phyloP scores from a whole-genome alignment of 53 echinoderm and acorn worm genomes.

The Mesocentrotus franciscanus region DNA sequence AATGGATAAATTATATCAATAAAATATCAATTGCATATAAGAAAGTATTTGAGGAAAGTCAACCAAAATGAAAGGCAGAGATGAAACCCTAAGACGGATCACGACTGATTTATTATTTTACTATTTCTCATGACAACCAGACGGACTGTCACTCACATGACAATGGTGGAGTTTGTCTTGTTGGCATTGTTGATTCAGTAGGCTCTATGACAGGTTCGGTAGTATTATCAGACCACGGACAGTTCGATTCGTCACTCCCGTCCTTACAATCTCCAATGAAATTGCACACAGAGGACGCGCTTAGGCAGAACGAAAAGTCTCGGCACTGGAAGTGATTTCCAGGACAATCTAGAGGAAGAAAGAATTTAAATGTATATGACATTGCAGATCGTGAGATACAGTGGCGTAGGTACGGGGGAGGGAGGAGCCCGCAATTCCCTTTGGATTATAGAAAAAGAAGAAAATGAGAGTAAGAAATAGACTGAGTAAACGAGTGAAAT shows the following conservation, averaged over 20 bases:
- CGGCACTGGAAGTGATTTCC: constrained; percentile 63
- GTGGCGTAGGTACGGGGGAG: not conserved
- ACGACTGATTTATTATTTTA: no score
- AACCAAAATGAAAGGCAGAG: no score
- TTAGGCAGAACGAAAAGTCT: constrained; percentile 37
- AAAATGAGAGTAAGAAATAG: not conserved
- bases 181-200: not conserved
- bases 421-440: not conserved
- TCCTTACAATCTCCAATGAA: constrained; percentile 58
- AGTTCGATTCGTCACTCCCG: constrained; percentile 73
- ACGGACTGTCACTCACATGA: not conserved
- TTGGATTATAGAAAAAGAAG: not conserved
- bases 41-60: no score
- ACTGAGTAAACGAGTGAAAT: no score
- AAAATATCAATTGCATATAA: no score
- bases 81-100: no score
- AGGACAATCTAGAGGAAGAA: constrained; percentile 56
- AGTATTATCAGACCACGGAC: not conserved
- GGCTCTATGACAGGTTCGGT: not conserved
- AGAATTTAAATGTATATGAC: not conserved
- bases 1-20: no score
- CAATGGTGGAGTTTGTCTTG: not conserved
- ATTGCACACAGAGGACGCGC: constrained; percentile 51
- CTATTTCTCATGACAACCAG: not conserved
- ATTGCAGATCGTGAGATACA: not conserved